Conservation (phyloP, 2,888 invertebrate species). For the Himalopsyche tibetana region DNA sequence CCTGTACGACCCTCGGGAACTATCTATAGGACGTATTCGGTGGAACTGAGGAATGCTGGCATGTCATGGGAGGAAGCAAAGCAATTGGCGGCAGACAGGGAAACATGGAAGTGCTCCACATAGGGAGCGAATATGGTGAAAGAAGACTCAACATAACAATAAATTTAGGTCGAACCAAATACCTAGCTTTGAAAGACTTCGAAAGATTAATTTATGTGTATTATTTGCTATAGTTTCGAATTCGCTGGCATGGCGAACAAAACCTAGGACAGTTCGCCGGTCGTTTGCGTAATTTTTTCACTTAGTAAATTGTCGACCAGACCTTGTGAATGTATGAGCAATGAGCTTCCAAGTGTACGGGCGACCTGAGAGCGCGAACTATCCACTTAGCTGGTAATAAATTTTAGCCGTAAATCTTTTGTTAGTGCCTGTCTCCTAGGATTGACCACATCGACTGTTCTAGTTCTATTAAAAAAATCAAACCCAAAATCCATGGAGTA, state of each 20-base stretch:
- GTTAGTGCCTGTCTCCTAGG: conserved; percentile 54
- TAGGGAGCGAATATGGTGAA: too few species aligned
- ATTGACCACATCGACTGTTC: conserved; percentile 21
- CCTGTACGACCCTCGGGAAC: too few species aligned
- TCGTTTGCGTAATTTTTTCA: conserved; percentile 58
- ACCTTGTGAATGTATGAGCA: conserved; percentile 58
- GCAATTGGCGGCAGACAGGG: too few species aligned
- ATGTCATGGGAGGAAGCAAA: too few species aligned
- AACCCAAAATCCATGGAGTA: neutral
- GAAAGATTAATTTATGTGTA: neutral
- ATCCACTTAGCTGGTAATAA: conserved; percentile 61
- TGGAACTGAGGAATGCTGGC: too few species aligned
- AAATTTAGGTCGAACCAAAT: too few species aligned
- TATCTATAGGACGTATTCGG: too few species aligned
- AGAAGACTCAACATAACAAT: too few species aligned
- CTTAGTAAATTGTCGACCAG: conserved; percentile 61
- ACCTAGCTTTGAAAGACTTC: too few species aligned
- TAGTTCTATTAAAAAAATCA: conserved; percentile 30
- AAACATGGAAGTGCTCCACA: too few species aligned
- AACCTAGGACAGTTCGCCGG: conserved; percentile 37
- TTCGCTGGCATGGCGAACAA: conserved; percentile 8
- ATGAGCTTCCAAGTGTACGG: conserved; percentile 5
- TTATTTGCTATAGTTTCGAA: neutral
- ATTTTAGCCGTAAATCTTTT: conserved; percentile 53
- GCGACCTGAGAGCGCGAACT: conserved; percentile 53